Evolutionary conservation across 2,113 vertebrate genomes (phyloP).

Genomic region (Neomonachus schauinslandi): DNA sequence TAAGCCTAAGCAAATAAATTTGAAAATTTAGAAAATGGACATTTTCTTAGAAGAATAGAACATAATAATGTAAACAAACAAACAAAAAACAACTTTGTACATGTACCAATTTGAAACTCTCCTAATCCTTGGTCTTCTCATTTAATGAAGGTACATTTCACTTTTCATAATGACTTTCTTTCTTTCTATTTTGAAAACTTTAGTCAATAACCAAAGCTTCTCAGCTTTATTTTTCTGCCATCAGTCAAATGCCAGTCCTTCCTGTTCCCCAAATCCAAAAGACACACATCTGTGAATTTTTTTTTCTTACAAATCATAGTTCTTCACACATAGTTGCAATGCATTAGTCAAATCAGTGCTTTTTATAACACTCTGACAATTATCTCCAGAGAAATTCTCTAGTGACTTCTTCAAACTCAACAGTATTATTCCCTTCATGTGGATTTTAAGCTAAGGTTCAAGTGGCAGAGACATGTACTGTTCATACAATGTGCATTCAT

Average conservation of each 20-base stretch:
- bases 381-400: neutral
- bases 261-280: neutral
- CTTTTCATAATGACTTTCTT: neutral
- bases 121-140: accelerated
- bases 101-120: neutral
- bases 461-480: neutral
- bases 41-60: neutral
- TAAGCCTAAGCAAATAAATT: neutral
- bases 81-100: neutral
- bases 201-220: neutral
- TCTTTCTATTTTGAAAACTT: neutral
- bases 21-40: neutral
- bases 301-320: neutral
- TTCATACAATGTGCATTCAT: neutral
- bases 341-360: neutral
- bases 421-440: neutral
- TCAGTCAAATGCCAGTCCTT: neutral
- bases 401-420: neutral
- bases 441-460: neutral
- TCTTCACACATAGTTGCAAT: neutral
- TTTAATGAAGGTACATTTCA: neutral
- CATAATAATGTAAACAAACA: neutral
- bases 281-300: neutral
- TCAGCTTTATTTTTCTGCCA: neutral
- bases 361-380: neutral